Evolutionary conservation across 2,797 vertebrate species (phyloP).

Genomic region (Trematomus bernacchii): DNA sequence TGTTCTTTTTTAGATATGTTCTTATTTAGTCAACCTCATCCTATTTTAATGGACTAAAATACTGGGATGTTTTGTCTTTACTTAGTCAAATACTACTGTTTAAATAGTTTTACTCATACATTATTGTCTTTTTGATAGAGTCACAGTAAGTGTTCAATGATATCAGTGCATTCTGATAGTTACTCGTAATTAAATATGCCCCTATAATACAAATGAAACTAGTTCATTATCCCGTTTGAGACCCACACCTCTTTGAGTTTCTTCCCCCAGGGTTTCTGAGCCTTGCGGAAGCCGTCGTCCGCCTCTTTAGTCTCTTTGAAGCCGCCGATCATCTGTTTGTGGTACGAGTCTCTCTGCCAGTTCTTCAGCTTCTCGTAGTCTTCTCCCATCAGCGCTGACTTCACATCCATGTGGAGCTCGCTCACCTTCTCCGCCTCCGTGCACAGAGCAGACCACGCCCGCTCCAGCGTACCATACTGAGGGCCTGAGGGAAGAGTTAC

Average conservation of each 20-base stretch:
- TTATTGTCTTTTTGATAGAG: no score
- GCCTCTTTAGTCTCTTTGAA: conserved; percentile 98
- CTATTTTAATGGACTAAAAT: no score
- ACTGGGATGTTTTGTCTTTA: no score
- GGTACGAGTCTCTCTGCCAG: conserved; percentile 97
- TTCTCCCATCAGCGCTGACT: conserved; percentile 92
- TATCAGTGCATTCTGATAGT: no score
- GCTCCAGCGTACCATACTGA: conserved; percentile 95
- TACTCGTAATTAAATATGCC: no score
- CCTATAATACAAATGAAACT: background rate
- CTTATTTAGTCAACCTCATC: no score
- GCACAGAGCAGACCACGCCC: conserved; percentile 93
- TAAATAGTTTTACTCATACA: no score
- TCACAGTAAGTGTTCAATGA: no score
- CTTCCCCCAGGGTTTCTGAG: conserved; percentile 99
- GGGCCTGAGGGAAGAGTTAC: conserved; percentile 85
- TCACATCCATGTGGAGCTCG: conserved; percentile 97
- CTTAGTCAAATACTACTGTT: no score
- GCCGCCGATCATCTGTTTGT: conserved; percentile 99
- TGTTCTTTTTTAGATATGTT: no score
- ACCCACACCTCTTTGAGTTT: conserved; percentile 95
- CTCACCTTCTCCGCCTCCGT: conserved; percentile 96
- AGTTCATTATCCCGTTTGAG: background rate
- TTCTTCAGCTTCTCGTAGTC: conserved; percentile 99
- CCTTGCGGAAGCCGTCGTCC: conserved; percentile 97